Base-by-base conservation (phyloP, 1,140 invertebrate species). In the Globodera ellingtonae region DNA sequence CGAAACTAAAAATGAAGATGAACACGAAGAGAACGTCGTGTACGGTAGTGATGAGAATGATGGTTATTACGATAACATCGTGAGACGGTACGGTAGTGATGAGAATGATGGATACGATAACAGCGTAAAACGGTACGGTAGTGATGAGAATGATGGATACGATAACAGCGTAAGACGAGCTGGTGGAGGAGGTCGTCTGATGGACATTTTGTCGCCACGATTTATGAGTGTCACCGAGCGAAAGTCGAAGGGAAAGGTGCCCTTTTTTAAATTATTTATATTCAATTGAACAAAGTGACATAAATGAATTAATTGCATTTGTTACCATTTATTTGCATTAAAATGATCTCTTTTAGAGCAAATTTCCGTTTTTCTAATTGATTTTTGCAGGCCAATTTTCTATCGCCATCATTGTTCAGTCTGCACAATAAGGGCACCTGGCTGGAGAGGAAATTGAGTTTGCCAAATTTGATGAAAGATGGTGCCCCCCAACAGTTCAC, bases 391-490 rank as follows among this genome's bases (percentile, higher is more conserved):
- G 66, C 78, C n/a, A 79, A 79, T 72, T 50, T 82, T 46, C 52
- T 82, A 18, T 87, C 85, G 3, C 84, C 84, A 7, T 88, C 84
- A 8, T 62, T 86, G 18, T 86, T 86, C 46, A 75, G 73, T 52
- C 69, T 86, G 10, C 86, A 86, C 70, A 73, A 78, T 48, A 79
- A 87, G 56, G 86, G 83, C n/a, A 71, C 56, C 47, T 84, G 84
- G 0, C 21, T 81, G 3, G 86, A 86, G 76, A 79, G 85, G 24
- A 59, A 84, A 66, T 75, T 77, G 21, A 86, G 75, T 71, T 56
- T 86, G 47, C 69, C 84, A 46, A 85, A 73, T n/a, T 18, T 85
- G 50, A 52, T 86, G n/a, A 87, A 69, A 8, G 66, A 62, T 10
- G 24, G 62, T 18, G 9, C 1, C 21, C 65, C 24, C 24, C 24